Base-by-base conservation (phyloP, 1,140 invertebrate species). In the Lepidotrigona ventralis region DNA sequence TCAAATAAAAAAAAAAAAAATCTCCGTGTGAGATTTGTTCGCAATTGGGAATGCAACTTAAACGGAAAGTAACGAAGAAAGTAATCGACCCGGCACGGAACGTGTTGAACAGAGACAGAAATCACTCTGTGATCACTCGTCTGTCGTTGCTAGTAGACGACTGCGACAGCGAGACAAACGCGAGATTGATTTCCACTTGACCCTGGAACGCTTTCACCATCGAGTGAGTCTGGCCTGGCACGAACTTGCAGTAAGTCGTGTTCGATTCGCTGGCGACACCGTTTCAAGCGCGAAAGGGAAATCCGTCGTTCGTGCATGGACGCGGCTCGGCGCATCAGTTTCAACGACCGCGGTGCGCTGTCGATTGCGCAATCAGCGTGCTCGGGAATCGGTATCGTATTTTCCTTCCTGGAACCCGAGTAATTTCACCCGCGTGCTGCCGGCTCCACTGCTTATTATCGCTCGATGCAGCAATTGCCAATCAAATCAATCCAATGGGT, bases 271-370 rank as follows among this genome's bases (percentile, higher is more conserved):
- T n/a, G 54, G 68, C 68, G 68, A 79, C 68, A 79, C 78, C 70
- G 68, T 79, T 79, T 51, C 63, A 11, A 70, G 58, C 53, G 63
- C 63, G 72, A 81, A 81, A 81, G 80, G 72, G 72, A 81, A 81
- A 81, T 56, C 51, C 29, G n/a, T 53, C 26, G 70, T 64, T 54
- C 21, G 15, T 26, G 58, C 46, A 29, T 51, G 8, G 54, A 56
- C 19, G 0, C 17, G 6, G 6, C 79, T 23, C 72, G 6, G 69
- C 53, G 72, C 72, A n/a, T 80, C 69, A 29, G 60, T 68, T 69
- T 77, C 75, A 39, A 77, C 21, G 63, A 33, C 33, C 33, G 33
- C 14, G 29, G 19, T 17, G 79, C 39, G 39, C 14, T 15, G n/a
- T 23, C n/a, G 79, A n/a, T 81, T 46, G 51, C 53, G 79, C 60